These are phyloP conservation scores for Leptodirus hochenwartii DNA, from an alignment of 2,888 invertebrate species.

Conservation along the genomic window DNA sequence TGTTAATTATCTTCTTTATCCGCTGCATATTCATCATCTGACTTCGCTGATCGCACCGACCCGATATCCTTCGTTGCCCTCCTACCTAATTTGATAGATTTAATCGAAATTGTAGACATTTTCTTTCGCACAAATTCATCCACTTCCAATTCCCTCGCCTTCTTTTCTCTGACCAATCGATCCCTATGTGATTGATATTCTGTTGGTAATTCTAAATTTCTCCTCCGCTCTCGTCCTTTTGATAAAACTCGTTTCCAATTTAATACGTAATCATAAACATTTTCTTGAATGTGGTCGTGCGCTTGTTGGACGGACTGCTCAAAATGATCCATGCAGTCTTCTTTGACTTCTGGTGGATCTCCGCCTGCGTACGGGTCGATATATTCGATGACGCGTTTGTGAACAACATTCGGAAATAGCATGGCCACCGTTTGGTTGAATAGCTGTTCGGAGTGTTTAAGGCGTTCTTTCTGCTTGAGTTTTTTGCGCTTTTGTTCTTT, in stretches of 20 bases:
- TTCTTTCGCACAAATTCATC: too few species aligned
- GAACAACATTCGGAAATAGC: conserved; percentile 40
- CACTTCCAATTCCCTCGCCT: too few species aligned
- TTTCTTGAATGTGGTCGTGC: conserved; percentile 26
- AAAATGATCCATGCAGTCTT: conserved; percentile 27
- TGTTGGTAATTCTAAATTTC: conserved; percentile 31
- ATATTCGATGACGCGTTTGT: conserved; percentile 22
- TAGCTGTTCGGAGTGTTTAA: conserved; percentile 38
- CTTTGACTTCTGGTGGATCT: too few species aligned
- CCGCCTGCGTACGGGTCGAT: conserved; percentile 26
- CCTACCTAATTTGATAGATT: too few species aligned
- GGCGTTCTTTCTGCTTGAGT: conserved; percentile 34
- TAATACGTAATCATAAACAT: conserved; percentile 33
- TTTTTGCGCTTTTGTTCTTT: conserved; percentile 37
- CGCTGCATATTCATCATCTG: too few species aligned
- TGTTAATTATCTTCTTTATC: too few species aligned
- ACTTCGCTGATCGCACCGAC: too few species aligned
- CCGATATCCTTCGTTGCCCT: too few species aligned
- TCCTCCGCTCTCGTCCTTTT: conserved; percentile 32
- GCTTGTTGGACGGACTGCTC: conserved; percentile 22
- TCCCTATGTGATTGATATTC: too few species aligned
- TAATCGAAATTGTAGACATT: too few species aligned
- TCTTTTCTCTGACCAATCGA: too few species aligned
- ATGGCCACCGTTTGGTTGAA: conserved; percentile 45
- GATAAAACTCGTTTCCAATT: conserved; percentile 35